These are phyloP conservation scores for Cyanistes caeruleus DNA, from an alignment of 2,113 vertebrate species.

Conservation along the genomic window DNA sequence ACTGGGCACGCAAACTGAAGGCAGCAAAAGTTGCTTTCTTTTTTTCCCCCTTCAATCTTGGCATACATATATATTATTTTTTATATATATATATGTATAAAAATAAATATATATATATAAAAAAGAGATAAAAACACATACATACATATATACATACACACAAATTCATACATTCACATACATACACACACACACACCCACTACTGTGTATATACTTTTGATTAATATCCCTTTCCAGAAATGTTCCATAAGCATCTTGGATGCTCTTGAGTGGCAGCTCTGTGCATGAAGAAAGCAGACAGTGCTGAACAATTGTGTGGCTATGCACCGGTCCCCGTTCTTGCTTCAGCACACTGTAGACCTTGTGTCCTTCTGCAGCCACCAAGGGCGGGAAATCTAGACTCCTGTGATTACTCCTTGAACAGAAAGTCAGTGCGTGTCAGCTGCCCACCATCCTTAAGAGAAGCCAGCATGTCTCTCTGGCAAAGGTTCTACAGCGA, in stretches of 20 bases:
- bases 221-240: constrained; percentile 78
- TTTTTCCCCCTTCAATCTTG: not conserved
- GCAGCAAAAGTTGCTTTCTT: constrained; percentile 29
- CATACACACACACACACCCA: not conserved
- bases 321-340: constrained; percentile 66
- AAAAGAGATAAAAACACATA: constrained; percentile 29
- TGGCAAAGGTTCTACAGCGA: constrained; percentile 46
- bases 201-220: constrained; percentile 70
- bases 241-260: constrained; percentile 73
- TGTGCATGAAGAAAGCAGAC: constrained; percentile 68
- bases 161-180: constrained; percentile 31
- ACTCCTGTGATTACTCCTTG: constrained; percentile 60
- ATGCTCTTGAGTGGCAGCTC: constrained; percentile 72
- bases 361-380: constrained; percentile 63
- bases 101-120: constrained; percentile 68
- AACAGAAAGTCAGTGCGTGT: constrained; percentile 47
- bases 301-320: constrained; percentile 63
- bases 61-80: constrained; percentile 53
- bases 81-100: constrained; percentile 62
- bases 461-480: constrained; percentile 17
- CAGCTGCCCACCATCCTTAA: constrained; percentile 67
- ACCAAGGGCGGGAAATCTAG: constrained; percentile 62
- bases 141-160: not conserved
- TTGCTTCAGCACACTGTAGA: constrained; percentile 62
- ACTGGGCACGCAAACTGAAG: not conserved